Evolutionary conservation across 2,113 vertebrate species (phyloP).

Genomic region (Marmota monax): DNA sequence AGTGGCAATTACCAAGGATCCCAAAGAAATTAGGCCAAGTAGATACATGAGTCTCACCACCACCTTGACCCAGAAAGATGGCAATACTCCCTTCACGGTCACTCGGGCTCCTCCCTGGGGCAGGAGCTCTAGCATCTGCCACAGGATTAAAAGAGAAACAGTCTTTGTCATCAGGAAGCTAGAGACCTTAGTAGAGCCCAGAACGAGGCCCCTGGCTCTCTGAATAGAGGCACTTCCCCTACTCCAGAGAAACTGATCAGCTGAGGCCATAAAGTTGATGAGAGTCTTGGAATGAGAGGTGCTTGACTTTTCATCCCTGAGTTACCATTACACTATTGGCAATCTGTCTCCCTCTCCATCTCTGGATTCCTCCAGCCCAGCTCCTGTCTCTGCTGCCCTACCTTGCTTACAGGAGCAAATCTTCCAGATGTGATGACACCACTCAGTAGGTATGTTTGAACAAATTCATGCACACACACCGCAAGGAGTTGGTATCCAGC

Average conservation of each 20-base stretch:
- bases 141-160: constrained; percentile 96
- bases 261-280: constrained; percentile 84
- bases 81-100: constrained; percentile 73
- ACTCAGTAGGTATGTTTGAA: background rate
- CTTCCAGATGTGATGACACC: constrained; percentile 94
- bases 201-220: constrained; percentile 90
- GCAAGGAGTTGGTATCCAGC: background rate
- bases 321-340: constrained; percentile 92
- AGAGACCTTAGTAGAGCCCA: constrained; percentile 94
- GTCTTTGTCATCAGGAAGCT: constrained; percentile 93
- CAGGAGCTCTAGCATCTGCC: constrained; percentile 89
- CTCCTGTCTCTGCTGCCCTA: constrained; percentile 92
- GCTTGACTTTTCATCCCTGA: constrained; percentile 93
- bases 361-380: constrained; percentile 92
- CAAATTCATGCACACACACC: background rate
- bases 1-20: background rate
- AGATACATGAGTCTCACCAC: too few relatives aligned
- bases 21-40: background rate
- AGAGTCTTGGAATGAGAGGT: constrained; percentile 93
- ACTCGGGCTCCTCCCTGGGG: constrained; percentile 86
- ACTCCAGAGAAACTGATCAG: constrained; percentile 89
- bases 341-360: constrained; percentile 92
- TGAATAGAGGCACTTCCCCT: constrained; percentile 89
- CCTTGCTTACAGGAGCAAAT: constrained; percentile 93
- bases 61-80: background rate